These are phyloP conservation scores for Protobothrops flavoviridis DNA, from an alignment of 2,113 vertebrate species.

Conservation along the genomic window DNA sequence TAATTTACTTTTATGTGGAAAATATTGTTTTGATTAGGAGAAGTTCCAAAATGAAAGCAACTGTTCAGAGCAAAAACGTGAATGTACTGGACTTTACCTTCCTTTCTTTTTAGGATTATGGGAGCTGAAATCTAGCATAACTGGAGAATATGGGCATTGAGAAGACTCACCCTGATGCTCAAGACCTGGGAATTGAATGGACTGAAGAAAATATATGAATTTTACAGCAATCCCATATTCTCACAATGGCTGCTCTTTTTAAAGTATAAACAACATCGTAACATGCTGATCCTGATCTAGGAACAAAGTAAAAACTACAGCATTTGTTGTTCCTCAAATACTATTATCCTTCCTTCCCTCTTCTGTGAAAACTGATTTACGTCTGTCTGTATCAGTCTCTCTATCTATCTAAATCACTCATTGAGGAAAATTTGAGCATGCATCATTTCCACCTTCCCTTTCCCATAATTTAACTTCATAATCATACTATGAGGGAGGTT, in stretches of 20 bases:
- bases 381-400: too few relatives aligned
- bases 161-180: background rate
- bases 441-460: background rate
- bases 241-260: background rate
- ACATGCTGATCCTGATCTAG: conserved; percentile 15
- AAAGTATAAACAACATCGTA: conserved; percentile 24
- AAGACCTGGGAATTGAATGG: conserved; percentile 44
- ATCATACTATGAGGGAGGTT: background rate
- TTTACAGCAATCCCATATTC: conserved; percentile 29
- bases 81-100: background rate
- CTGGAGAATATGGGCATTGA: background rate
- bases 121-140: background rate
- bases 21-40: conserved; percentile 51
- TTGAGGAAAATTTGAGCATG: background rate
- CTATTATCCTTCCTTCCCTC: background rate
- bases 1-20: conserved; percentile 52
- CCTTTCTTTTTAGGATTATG: background rate
- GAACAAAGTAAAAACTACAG: conserved; percentile 16
- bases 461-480: background rate
- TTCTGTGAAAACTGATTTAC: background rate
- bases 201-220: conserved; percentile 16
- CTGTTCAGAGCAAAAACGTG: background rate
- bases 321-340: background rate
- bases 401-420: background rate
- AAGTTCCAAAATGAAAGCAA: conserved; percentile 26